phyloP scores from a whole-genome alignment of 2,797 vertebrate species.

The Malurus leucopterus region DNA sequence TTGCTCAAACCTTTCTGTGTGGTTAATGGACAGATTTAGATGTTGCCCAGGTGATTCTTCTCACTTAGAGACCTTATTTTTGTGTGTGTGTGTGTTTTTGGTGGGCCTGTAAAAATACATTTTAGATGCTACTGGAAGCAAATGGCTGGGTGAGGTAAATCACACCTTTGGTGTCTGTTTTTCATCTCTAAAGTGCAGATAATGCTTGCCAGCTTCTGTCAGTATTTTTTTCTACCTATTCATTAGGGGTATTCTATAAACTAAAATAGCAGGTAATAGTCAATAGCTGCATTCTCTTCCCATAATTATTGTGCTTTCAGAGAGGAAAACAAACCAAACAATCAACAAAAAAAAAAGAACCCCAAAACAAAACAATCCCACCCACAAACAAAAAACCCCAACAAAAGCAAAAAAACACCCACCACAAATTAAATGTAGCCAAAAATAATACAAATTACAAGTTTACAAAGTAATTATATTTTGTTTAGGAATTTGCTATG shows the following conservation, averaged over 20 bases:
- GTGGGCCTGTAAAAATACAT: not conserved
- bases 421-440: not conserved
- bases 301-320: not conserved
- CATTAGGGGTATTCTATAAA: not conserved
- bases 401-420: rapidly evolving
- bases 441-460: not conserved
- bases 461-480: not conserved
- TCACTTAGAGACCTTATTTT: not conserved
- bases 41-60: not conserved
- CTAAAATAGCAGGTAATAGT: not conserved
- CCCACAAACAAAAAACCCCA: not conserved
- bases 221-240: not conserved
- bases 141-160: not conserved
- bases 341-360: not conserved
- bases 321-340: not conserved
- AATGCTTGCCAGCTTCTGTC: not conserved
- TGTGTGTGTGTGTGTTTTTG: not conserved
- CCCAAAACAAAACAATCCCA: not conserved
- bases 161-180: not conserved
- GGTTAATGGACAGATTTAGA: not conserved
- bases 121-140: not conserved
- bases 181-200: not conserved
- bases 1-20: not conserved
- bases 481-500: rapidly evolving
- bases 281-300: not conserved